A percentile compares a stretch with the other conserved stretches of the same genome.
These are phyloP conservation scores for Cichladusa arquata DNA, from an alignment of 2,113 vertebrate species.

Conservation along the genomic window DNA sequence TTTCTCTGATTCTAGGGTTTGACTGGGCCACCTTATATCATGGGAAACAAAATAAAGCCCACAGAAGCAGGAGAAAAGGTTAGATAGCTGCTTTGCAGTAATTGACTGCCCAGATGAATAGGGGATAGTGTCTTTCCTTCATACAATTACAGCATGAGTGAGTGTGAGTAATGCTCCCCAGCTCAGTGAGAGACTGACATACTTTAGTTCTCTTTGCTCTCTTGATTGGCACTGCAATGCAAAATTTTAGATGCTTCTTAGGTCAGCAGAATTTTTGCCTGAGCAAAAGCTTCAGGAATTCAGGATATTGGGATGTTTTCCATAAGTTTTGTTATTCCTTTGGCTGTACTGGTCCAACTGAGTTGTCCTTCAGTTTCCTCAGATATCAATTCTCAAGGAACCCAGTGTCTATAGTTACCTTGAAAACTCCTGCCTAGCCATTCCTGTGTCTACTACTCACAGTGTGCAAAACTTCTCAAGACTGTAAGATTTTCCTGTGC, in stretches of 20 bases:
- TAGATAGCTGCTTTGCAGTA: neutral
- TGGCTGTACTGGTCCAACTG: neutral
- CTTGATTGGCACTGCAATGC: neutral
- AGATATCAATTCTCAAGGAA: neutral
- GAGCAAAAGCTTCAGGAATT: neutral
- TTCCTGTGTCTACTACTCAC: neutral
- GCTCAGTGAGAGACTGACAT: neutral
- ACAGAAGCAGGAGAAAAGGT: neutral
- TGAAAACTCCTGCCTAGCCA: neutral
- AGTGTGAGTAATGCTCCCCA: neutral
- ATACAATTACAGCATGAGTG: neutral
- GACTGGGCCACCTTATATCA: neutral
- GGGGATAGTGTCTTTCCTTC: neutral
- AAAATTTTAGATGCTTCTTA: neutral
- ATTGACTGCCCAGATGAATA: neutral
- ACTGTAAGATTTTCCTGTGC: neutral
- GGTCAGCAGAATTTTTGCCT: conserved; percentile 6
- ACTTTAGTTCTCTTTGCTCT: neutral
- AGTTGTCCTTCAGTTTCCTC: conserved; percentile 21
- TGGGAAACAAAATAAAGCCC: neutral
- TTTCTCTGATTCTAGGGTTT: neutral
- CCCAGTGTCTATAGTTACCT: neutral
- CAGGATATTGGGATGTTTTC: neutral
- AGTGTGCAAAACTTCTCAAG: neutral
- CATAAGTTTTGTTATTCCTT: neutral